Evolutionary conservation across 1,140 invertebrate species (phyloP), one percentile per base, ranked within the genome.

Genomic region (Harpegnathos saltator): DNA sequence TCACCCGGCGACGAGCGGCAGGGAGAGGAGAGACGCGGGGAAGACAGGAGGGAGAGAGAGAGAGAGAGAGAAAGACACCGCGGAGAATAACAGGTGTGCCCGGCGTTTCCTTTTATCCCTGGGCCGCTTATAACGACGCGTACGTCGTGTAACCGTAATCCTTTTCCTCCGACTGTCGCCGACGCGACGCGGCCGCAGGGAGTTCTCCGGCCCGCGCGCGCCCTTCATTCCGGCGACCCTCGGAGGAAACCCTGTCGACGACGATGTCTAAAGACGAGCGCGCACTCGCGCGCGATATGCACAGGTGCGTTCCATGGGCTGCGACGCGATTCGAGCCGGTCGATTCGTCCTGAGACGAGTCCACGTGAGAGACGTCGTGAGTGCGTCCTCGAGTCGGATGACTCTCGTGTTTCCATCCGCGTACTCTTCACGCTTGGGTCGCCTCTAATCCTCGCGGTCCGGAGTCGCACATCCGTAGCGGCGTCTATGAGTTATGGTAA

Each of bases 401-500:
- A 58, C 73, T 33, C 72, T 65, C 15, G 52, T 19, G 54, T 72
- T 72, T 38, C 61, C 38, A 50, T 54, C 48, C 73, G 22, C 68
- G 26, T 62, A 75, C 33, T 78, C 33, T 69, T 86, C 85, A 86
- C 80, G 62, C 44, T 58, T 62, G 80, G 17, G 56, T 80, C 59
- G 75, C 66, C 82, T 84, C 82, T 89, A 87, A 91, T 90, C 61
- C 83, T 61, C 84, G 89, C 38, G 52, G 56, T 19, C 73, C 62
- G 38, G 9, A 81, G 38, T 44, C 63, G 74, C 54, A 59, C 72
- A 69, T 85, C 65, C 75, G 82, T 69, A 48, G 85, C 83, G 54
- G 75, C 77, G 59, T 85, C 61, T 89, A 83, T 89, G 85, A 91
- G 87, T 92, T 89, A 91, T 89, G 91, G 86, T 90, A 90, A 90